A percentile compares a stretch with the other conserved stretches of the same genome.
phyloP scores from a whole-genome alignment of 2,888 invertebrate genomes.

The Cheilosia grossa region DNA sequence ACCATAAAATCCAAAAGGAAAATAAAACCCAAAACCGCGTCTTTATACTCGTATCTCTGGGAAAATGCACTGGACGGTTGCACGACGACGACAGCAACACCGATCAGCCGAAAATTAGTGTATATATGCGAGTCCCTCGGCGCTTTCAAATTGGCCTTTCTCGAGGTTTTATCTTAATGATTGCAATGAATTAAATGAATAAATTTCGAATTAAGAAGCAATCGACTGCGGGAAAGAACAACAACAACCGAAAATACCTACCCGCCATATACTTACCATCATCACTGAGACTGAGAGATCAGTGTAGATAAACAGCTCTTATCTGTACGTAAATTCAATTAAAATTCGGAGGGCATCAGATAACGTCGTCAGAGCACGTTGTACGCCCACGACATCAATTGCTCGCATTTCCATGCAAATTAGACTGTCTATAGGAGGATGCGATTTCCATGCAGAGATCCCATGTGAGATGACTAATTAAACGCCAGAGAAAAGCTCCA shows the following conservation, averaged over 20 bases:
- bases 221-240: conserved; percentile 40
- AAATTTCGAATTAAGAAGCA: conserved; percentile 69
- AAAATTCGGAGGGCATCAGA: conserved; percentile 60
- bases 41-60: conserved; percentile 40
- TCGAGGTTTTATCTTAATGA: conserved; percentile 71
- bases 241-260: not conserved
- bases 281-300: conserved; percentile 27
- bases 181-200: conserved; percentile 73
- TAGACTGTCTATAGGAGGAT: not conserved
- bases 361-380: conserved; percentile 42
- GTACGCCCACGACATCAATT: conserved; percentile 68
- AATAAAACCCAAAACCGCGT: conserved; percentile 48
- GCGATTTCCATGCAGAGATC: not conserved
- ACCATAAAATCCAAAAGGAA: conserved; percentile 38
- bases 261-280: not conserved
- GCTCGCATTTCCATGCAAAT: conserved; percentile 71
- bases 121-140: conserved; percentile 22
- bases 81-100: conserved; percentile 30
- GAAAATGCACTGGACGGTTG: conserved; percentile 47
- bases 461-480: conserved; percentile 38
- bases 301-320: conserved; percentile 42
- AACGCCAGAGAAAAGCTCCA: conserved; percentile 19
- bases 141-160: conserved; percentile 49
- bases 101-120: conserved; percentile 64
- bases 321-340: conserved; percentile 67